Conservation (phyloP, 1,140 invertebrate species). For the Carcinoscorpius rotundicauda region DNA sequence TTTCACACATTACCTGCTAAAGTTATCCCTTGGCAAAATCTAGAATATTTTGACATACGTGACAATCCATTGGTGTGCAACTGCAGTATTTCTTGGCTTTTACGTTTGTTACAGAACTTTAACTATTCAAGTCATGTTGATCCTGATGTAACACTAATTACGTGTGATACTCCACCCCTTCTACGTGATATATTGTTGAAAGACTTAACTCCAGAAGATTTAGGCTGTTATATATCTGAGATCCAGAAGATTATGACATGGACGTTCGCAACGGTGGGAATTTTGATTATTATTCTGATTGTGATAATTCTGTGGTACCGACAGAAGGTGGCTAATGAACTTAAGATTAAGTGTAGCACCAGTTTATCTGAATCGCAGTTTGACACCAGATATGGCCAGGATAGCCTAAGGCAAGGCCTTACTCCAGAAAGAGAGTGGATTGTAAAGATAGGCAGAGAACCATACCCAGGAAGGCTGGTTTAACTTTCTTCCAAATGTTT, state of each 20-base stretch:
- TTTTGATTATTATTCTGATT: not conserved
- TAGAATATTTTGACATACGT: slow-evolving; percentile 40
- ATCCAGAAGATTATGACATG: not conserved
- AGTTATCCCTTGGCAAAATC: slow-evolving; percentile 16
- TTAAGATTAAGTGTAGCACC: too few species aligned
- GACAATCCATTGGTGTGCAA: slow-evolving; percentile 76
- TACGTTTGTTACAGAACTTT: not conserved
- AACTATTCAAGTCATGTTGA: not conserved
- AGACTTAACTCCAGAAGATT: not conserved
- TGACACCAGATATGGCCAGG: too few species aligned
- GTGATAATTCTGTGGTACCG: slow-evolving; percentile 1
- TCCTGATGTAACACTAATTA: not conserved
- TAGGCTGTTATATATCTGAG: not conserved
- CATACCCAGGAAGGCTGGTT: too few species aligned
- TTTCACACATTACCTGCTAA: slow-evolving; percentile 15
- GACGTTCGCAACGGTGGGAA: not conserved
- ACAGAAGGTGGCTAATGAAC: not conserved
- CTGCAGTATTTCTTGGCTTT: slow-evolving; percentile 68
- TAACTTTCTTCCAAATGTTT: too few species aligned
- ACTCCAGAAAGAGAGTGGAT: too few species aligned
- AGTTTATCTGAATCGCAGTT: too few species aligned
- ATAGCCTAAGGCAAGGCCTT: too few species aligned
- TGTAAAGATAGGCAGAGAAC: too few species aligned
- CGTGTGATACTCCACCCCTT: not conserved
- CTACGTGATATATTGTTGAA: not conserved